Evolutionary conservation across 2,797 vertebrate genomes (phyloP).

Genomic region (Helarctos malayanus): DNA sequence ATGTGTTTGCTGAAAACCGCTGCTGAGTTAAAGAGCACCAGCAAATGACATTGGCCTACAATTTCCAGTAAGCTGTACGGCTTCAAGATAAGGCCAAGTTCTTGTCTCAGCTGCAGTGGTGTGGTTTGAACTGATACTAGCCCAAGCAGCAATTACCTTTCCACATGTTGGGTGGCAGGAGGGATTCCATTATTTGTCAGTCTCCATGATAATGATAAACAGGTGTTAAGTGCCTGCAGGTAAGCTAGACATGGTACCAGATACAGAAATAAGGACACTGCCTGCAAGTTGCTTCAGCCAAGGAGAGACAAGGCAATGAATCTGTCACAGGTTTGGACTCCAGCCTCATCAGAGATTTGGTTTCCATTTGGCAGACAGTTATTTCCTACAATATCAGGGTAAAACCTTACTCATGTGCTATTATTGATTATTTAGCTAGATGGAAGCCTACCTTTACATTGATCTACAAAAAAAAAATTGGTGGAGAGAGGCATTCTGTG

Average conservation of each 20-base stretch:
- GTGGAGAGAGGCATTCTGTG: not conserved
- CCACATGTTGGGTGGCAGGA: not conserved
- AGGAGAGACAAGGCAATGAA: not conserved
- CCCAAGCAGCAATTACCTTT: slow-evolving; percentile 41
- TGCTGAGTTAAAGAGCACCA: slow-evolving; percentile 36
- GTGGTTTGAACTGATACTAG: slow-evolving; percentile 26
- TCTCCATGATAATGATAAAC: slow-evolving; percentile 51
- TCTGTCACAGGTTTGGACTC: not conserved
- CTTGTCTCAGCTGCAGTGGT: not conserved
- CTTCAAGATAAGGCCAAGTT: slow-evolving; percentile 45
- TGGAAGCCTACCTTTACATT: not conserved
- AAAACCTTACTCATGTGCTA: not conserved
- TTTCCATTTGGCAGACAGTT: not conserved
- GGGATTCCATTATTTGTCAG: slow-evolving; percentile 49
- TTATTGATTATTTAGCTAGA: not conserved
- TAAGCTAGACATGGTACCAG: slow-evolving; percentile 43
- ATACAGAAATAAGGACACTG: not conserved
- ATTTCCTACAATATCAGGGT: not conserved
- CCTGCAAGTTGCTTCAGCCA: slow-evolving; percentile 3
- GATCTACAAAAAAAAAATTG: not conserved
- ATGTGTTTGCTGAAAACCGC: slow-evolving; percentile 59
- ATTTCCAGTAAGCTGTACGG: slow-evolving; percentile 24
- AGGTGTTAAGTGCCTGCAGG: slow-evolving; percentile 54
- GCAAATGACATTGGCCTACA: slow-evolving; percentile 48
- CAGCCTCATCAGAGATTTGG: not conserved